Conservation (phyloP, 2,888 invertebrate species). For the Chydorus sphaericus region DNA sequence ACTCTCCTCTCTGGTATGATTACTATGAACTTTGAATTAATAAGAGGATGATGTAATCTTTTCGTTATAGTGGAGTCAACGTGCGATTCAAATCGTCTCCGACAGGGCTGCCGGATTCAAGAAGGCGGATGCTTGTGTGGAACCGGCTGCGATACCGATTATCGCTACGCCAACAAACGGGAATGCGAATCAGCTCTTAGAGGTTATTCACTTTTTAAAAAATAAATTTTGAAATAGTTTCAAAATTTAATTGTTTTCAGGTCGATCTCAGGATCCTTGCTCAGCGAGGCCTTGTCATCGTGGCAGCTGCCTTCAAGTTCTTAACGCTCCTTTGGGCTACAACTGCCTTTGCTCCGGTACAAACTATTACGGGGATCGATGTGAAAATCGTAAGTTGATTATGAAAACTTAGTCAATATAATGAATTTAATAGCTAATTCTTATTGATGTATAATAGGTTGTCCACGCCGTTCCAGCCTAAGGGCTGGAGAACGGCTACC, state of each 20-base stretch:
- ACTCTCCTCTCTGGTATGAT: neutral
- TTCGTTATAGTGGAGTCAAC: neutral
- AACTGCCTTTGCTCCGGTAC: conserved; percentile 55
- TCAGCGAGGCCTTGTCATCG: conserved; percentile 48
- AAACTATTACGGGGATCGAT: conserved; percentile 53
- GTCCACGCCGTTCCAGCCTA: conserved; percentile 30
- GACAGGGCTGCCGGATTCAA: conserved; percentile 47
- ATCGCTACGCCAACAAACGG: conserved; percentile 41
- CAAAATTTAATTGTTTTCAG: conserved; percentile 22
- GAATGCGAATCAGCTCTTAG: conserved; percentile 45
- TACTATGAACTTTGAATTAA: neutral
- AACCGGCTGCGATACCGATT: conserved; percentile 49
- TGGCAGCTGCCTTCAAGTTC: conserved; percentile 49
- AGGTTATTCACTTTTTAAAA: conserved; percentile 33
- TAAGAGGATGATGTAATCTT: too few species aligned
- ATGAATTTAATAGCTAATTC: neutral
- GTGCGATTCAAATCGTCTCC: conserved; percentile 42
- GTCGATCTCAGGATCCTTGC: conserved; percentile 45
- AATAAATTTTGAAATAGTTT: neutral
- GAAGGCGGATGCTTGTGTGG: conserved; percentile 47
- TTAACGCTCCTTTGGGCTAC: conserved; percentile 43
- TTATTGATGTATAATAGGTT: conserved; percentile 42
- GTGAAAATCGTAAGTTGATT: conserved; percentile 46
- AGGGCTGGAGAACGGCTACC: conserved; percentile 40
- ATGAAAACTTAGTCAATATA: neutral